These are phyloP conservation scores for Perodicticus potto DNA, from an alignment of 2,797 vertebrate species.

Conservation along the genomic window DNA sequence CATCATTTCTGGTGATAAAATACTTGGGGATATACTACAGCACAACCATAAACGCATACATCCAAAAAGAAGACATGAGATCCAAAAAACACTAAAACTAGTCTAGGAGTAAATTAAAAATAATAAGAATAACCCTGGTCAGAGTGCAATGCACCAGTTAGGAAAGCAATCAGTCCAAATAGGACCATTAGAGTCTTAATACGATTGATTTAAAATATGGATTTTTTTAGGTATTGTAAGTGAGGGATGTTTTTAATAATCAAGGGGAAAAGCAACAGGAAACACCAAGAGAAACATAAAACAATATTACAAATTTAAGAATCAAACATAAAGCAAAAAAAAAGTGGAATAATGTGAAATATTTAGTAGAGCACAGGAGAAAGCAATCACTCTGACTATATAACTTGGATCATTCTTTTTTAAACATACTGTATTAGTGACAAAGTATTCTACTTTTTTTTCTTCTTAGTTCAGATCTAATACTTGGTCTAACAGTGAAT, in stretches of 20 bases:
- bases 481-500: conserved; percentile 3
- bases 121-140: neutral
- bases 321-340: conserved; percentile 45
- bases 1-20: conserved; percentile 15
- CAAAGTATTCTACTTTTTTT: neutral
- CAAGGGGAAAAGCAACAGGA: neutral
- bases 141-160: neutral
- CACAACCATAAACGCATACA: neutral
- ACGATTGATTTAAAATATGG: neutral
- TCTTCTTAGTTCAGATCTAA: neutral
- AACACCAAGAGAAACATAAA: conserved; percentile 37
- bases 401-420: neutral
- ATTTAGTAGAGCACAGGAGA: neutral
- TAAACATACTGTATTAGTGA: neutral
- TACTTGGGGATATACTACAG: neutral
- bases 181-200: neutral
- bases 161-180: neutral
- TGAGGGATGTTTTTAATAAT: neutral
- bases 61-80: neutral
- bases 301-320: conserved; percentile 30
- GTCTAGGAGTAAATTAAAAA: neutral
- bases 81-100: neutral
- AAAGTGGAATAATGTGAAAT: neutral
- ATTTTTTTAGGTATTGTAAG: neutral
- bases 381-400: neutral